Percentiles rank a stretch among this genome's conserved stretches.
Conservation (phyloP, 2,888 invertebrate species). For the Diogma glabrata region DNA sequence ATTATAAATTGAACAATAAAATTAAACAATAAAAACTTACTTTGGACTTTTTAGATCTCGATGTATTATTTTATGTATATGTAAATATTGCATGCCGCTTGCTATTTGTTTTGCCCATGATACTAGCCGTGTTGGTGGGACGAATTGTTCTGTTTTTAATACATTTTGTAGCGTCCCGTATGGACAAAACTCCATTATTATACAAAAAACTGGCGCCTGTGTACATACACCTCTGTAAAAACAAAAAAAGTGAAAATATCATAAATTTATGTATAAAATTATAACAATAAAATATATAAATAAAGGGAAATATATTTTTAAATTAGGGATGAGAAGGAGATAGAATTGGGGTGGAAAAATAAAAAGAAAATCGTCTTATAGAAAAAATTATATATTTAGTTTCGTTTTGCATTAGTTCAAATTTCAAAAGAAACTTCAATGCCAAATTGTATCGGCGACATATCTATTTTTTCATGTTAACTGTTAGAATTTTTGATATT, state of each 20-base stretch:
- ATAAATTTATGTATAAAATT: slow-evolving; percentile 10
- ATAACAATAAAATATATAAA: not conserved
- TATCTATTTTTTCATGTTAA: no score
- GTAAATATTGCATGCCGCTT: slow-evolving; percentile 92
- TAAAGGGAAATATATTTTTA: not conserved
- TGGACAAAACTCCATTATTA: slow-evolving; percentile 98
- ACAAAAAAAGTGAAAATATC: slow-evolving; percentile 10
- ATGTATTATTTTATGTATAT: slow-evolving; percentile 93
- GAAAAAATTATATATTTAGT: no score
- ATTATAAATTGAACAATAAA: no score
- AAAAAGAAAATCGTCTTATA: no score
- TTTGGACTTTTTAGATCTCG: slow-evolving; percentile 98
- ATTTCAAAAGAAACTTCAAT: no score
- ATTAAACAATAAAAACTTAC: no score
- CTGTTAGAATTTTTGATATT: no score
- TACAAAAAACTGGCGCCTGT: slow-evolving; percentile 81
- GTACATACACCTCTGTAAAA: slow-evolving; percentile 78
- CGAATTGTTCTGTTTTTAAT: slow-evolving; percentile 68
- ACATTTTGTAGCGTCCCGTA: slow-evolving; percentile 90
- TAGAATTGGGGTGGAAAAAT: no score
- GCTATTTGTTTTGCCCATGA: slow-evolving; percentile 95
- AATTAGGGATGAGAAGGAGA: not conserved
- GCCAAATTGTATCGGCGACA: no score
- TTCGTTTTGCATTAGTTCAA: no score
- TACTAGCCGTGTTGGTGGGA: slow-evolving; percentile 75